Percentiles rank a stretch among this genome's conserved stretches.
phyloP scores from a whole-genome alignment of 2,113 vertebrate genomes.

The Dipodomys merriami region DNA sequence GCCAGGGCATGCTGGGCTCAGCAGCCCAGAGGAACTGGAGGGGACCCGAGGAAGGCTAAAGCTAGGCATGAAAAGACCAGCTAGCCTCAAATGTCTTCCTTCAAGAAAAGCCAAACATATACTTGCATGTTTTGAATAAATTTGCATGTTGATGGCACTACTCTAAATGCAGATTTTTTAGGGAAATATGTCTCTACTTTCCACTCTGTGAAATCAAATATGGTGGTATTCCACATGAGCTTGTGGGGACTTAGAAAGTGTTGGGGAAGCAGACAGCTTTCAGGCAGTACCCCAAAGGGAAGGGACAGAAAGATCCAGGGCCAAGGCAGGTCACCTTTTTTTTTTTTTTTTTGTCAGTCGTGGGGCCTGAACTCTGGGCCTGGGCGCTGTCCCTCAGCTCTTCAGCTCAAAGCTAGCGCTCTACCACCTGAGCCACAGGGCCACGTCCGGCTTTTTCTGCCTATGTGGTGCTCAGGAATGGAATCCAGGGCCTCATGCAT shows the following conservation, averaged over 20 bases:
- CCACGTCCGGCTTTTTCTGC: too few species aligned
- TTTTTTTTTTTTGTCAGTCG: neutral
- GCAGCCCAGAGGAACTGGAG: neutral
- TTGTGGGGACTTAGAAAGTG: neutral
- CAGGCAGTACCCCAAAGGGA: neutral
- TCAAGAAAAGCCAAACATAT: slow-evolving; percentile 36
- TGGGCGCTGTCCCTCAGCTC: too few species aligned
- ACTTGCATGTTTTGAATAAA: slow-evolving; percentile 58
- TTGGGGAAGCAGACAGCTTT: neutral
- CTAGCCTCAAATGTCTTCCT: slow-evolving; percentile 26
- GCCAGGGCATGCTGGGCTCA: neutral
- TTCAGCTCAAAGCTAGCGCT: too few species aligned
- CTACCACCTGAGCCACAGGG: too few species aligned
- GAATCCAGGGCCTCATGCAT: too few species aligned
- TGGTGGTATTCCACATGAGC: neutral
- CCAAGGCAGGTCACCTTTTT: neutral
- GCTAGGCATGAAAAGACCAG: neutral
- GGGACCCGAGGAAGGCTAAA: neutral
- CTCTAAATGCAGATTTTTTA: slow-evolving; percentile 25
- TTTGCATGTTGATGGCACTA: slow-evolving; percentile 34
- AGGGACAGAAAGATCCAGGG: neutral
- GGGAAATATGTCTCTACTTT: neutral
- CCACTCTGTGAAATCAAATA: neutral
- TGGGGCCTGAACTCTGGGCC: neutral
- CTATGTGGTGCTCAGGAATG: too few species aligned